phyloP scores from a whole-genome alignment of 2,797 vertebrate species.

The Protonibea diacanthus region DNA sequence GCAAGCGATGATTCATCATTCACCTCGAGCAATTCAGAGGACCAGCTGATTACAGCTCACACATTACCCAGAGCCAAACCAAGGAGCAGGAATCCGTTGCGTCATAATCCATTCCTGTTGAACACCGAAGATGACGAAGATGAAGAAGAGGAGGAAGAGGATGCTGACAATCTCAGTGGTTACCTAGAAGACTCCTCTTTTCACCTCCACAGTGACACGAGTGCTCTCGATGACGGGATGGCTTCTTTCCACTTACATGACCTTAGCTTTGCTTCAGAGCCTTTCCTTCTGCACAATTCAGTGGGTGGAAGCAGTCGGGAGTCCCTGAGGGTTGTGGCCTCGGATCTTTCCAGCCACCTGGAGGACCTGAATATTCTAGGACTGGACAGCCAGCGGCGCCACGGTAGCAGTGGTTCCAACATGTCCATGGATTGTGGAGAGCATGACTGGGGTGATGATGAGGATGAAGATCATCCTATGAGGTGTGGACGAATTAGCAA shows the following conservation, averaged over 20 bases:
- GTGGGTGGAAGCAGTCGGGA: constrained; percentile 76
- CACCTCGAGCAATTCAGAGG: constrained; percentile 85
- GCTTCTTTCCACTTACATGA: constrained; percentile 81
- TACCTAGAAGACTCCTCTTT: constrained; percentile 88
- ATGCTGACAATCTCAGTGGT: constrained; percentile 81
- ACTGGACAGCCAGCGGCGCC: constrained; percentile 82
- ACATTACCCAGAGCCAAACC: constrained; percentile 73
- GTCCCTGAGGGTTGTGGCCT: constrained; percentile 71
- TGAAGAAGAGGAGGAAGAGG: constrained; percentile 87
- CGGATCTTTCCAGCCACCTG: constrained; percentile 71
- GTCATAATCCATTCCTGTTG: constrained; percentile 93
- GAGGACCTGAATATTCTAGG: constrained; percentile 87
- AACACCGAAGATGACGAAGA: constrained; percentile 83
- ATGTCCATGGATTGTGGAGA: constrained; percentile 91
- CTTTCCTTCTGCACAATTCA: constrained; percentile 89
- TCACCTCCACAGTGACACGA: constrained; percentile 82
- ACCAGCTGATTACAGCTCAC: constrained; percentile 73
- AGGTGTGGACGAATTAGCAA: constrained; percentile 80
- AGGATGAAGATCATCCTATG: constrained; percentile 86
- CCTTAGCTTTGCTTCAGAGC: constrained; percentile 80
- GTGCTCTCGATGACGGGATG: constrained; percentile 48
- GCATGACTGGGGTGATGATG: constrained; percentile 91
- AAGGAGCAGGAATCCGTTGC: constrained; percentile 76
- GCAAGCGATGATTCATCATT: constrained; percentile 84
- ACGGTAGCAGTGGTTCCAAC: constrained; percentile 87